A percentile compares a stretch with the other conserved stretches of the same genome.
Evolutionary conservation across 2,888 invertebrate species (phyloP).

Genomic region (Cosmorhoe ocellata): DNA sequence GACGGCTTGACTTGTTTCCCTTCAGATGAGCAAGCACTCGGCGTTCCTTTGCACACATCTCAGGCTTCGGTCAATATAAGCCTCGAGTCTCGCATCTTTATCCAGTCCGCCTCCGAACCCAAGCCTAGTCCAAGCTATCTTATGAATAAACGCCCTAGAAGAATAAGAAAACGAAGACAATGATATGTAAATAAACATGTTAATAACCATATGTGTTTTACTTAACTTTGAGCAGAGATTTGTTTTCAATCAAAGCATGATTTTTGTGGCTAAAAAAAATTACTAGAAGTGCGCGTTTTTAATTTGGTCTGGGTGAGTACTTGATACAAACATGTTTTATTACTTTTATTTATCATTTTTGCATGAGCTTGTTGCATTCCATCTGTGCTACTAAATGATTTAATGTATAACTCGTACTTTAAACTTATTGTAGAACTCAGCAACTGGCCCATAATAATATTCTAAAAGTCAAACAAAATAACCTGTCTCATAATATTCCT

Average conservation of each 20-base stretch:
- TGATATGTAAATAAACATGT: constrained; percentile 46
- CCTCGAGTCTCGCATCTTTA: constrained; percentile 38
- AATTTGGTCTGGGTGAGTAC: constrained; percentile 15
- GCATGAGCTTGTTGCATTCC: constrained; percentile 39
- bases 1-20: constrained; percentile 22
- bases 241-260: constrained; percentile 33
- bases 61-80: constrained; percentile 66
- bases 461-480: no score
- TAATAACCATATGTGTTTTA: constrained; percentile 48
- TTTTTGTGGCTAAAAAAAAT: constrained; percentile 18
- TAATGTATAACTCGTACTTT: no score
- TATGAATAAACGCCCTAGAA: constrained; percentile 47
- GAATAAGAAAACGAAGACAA: constrained; percentile 43
- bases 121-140: constrained; percentile 51
- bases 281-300: constrained; percentile 16
- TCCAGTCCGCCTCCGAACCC: constrained; percentile 28
- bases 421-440: neutral
- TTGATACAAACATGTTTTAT: constrained; percentile 1
- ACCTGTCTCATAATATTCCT: no score
- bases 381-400: neutral
- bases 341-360: constrained; percentile 12
- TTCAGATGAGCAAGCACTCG: constrained; percentile 50
- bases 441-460: neutral
- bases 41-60: constrained; percentile 62
- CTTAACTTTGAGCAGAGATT: constrained; percentile 70